Conservation (phyloP, 1,140 invertebrate species). For the Dryas iulia region DNA sequence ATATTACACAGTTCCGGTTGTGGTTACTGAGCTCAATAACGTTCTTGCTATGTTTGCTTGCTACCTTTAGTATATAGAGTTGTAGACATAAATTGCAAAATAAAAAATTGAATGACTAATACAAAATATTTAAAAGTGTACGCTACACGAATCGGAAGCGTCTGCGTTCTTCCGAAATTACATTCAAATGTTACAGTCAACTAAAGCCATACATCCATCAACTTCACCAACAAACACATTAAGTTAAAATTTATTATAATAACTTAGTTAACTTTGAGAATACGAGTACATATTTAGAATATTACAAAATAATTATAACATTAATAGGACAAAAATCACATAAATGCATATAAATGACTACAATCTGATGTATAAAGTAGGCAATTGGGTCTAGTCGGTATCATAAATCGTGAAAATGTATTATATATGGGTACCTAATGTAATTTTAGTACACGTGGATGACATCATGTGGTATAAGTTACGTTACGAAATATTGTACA, state of each 20-base stretch:
- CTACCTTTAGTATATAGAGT: too few relatives aligned
- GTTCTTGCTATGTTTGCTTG: too few relatives aligned
- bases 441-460: not conserved
- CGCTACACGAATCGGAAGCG: too few relatives aligned
- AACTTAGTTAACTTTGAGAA: not conserved
- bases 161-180: too few relatives aligned
- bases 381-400: not conserved
- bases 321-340: not conserved
- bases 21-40: too few relatives aligned
- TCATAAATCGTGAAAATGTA: not conserved
- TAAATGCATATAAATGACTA: not conserved
- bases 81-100: too few relatives aligned
- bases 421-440: not conserved
- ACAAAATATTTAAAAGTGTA: too few relatives aligned
- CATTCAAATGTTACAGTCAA: not conserved
- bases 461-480: conserved; percentile 10
- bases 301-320: not conserved
- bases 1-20: too few relatives aligned
- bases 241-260: not conserved
- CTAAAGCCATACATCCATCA: not conserved
- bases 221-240: not conserved
- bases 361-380: not conserved
- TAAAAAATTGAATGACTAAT: too few relatives aligned
- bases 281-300: too few relatives aligned
- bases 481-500: conserved; percentile 29